Conservation (phyloP, 2,797 vertebrate genomes). For the Amphiprion clarkii region DNA sequence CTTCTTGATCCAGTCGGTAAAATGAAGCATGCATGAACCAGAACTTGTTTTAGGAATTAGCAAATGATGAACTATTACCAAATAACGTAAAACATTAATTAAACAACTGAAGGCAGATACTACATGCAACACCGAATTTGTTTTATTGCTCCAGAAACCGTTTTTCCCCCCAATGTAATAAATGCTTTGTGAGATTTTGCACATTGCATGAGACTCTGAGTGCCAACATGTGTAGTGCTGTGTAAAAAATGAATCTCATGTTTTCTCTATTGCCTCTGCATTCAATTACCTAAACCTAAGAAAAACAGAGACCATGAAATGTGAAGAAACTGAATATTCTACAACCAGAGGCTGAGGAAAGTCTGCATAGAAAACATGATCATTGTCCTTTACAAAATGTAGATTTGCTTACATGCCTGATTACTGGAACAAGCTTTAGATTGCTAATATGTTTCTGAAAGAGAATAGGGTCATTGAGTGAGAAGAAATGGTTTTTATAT, state of each 20-base stretch:
- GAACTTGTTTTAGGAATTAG: slow-evolving; percentile 26
- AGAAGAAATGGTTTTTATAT: not conserved
- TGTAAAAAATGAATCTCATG: slow-evolving; percentile 40
- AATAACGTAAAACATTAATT: slow-evolving; percentile 35
- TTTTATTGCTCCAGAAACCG: slow-evolving; percentile 44
- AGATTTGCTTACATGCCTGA: slow-evolving; percentile 33
- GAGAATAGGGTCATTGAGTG: not conserved
- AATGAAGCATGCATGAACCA: slow-evolving; percentile 9
- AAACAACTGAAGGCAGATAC: slow-evolving; percentile 31
- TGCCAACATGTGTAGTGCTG: slow-evolving; percentile 32
- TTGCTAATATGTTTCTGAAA: slow-evolving; percentile 13
- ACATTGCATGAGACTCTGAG: slow-evolving; percentile 17
- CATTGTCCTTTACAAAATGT: slow-evolving; percentile 25
- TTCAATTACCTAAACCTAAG: slow-evolving; percentile 45
- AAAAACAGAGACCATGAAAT: slow-evolving; percentile 44
- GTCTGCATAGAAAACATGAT: slow-evolving; percentile 30
- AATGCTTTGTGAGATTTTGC: slow-evolving; percentile 53
- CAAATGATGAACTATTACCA: slow-evolving; percentile 29
- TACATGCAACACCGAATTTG: slow-evolving; percentile 35
- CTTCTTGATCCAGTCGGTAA: slow-evolving; percentile 8
- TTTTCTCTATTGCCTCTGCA: slow-evolving; percentile 40
- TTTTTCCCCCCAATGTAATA: slow-evolving; percentile 50
- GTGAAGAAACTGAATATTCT: slow-evolving; percentile 26
- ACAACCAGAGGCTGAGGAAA: slow-evolving; percentile 17
- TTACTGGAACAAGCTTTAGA: slow-evolving; percentile 5